Evolutionary conservation across 2,888 invertebrate genomes (phyloP), one percentile per base, ranked within the genome.

Genomic region (Andrena flavipes): DNA sequence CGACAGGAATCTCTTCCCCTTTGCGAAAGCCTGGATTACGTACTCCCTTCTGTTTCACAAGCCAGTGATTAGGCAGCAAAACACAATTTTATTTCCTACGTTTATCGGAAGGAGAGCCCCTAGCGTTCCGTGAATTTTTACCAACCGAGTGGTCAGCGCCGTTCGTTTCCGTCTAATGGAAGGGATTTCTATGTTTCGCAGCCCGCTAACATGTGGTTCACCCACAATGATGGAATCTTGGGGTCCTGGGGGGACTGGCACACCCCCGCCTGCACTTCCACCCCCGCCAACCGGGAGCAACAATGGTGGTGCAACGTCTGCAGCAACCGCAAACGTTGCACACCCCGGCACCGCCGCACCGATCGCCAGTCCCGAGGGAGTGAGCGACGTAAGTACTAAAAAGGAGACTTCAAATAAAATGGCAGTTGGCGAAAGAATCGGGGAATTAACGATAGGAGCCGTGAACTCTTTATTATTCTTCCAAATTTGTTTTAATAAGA

Each of bases 141-240:
- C 33, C 33, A 42, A 26, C 20, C 49, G 56, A 54, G 56, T 60
- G 49, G 16, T 23, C 29, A 54, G 16, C 10, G 16, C 5, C n/a
- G 20, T 42, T 20, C 23, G 30, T 60, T 49, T 26, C 23, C 51
- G 7, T 71, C 63, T 82, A 80, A 84, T 76, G 82, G 83, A 79
- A 80, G 30, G 26, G 42, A 16, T 49, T 75, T 30, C 59, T 73
- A 63, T 86, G 65, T 84, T 77, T 84, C 76, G 20, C 89, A 95
- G 95, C 88, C 95, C 95, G 81, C 90, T 95, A 91, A 95, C 95
- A 90, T 94, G 95, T 90, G 94, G 94, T 86, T 95, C 95, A 48
- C 95, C 95, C 59, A 95, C 95, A 73, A 95, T 95, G 85, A 94
- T 95, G 94, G 95, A 95, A 86, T 94, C 95, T 71, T 93, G 93